Evolutionary conservation across 2,113 vertebrate species (phyloP).

Genomic region (Zosterops hypoxanthus): DNA sequence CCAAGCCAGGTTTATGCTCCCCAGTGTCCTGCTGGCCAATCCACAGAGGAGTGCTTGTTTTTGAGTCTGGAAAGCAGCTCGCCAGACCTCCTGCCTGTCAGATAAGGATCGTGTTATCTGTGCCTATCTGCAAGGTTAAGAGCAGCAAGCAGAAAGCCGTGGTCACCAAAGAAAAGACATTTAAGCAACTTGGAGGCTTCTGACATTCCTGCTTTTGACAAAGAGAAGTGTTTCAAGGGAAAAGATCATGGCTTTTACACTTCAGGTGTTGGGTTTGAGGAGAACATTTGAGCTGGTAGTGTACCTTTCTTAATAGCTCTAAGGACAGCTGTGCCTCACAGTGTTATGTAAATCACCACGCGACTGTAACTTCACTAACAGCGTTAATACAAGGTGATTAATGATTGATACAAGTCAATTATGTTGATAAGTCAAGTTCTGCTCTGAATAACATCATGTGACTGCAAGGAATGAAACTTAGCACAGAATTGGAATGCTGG

Average conservation of each 20-base stretch:
- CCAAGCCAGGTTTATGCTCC: neutral
- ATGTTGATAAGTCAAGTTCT: neutral
- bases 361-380: neutral
- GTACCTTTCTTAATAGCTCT: neutral
- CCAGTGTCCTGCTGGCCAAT: neutral
- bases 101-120: neutral
- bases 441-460: neutral
- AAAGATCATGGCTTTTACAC: neutral
- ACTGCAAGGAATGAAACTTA: neutral
- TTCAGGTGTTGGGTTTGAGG: neutral
- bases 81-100: conserved; percentile 16
- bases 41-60: neutral
- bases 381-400: neutral
- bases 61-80: neutral
- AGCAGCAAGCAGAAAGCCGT: neutral
- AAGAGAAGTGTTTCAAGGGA: neutral
- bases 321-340: neutral
- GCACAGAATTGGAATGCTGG: neutral
- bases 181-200: neutral
- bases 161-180: neutral
- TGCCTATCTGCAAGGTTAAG: neutral
- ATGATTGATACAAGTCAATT: neutral
- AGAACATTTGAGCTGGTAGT: neutral
- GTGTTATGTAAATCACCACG: neutral
- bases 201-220: neutral